Conservation (phyloP, 2,888 invertebrate genomes). For the Mythimna loreyi region DNA sequence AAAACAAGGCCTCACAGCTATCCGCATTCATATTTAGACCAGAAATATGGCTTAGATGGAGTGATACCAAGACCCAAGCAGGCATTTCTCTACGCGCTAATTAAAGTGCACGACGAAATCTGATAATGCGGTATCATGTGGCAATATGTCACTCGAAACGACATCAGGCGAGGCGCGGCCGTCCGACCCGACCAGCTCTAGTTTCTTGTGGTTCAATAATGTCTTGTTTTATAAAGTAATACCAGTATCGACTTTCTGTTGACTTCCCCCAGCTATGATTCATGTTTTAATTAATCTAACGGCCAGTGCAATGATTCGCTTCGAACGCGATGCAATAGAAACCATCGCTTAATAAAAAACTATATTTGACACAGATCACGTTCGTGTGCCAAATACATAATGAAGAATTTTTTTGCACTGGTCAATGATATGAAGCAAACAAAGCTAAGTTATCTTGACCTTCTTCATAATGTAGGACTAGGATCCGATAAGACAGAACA, state of each 20-base stretch:
- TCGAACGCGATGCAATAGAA: constrained; percentile 42
- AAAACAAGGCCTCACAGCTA: constrained; percentile 50
- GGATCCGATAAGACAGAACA: constrained; percentile 23
- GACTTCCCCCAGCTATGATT: constrained; percentile 68
- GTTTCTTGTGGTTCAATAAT: constrained; percentile 81
- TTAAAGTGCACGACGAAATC: constrained; percentile 81
- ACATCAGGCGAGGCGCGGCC: constrained; percentile 68
- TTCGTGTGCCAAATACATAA: constrained; percentile 57
- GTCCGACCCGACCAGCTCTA: constrained; percentile 69
- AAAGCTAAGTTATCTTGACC: constrained; percentile 54
- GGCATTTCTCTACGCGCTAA: constrained; percentile 81
- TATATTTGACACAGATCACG: constrained; percentile 60
- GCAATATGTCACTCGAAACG: constrained; percentile 84
- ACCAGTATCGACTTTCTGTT: constrained; percentile 73
- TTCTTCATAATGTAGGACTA: constrained; percentile 50
- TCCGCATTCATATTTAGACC: constrained; percentile 55
- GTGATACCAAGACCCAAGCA: constrained; percentile 44
- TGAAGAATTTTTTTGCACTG: constrained; percentile 50
- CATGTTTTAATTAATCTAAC: constrained; percentile 56
- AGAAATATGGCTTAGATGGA: constrained; percentile 58
- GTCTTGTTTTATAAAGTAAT: constrained; percentile 67
- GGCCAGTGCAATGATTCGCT: constrained; percentile 40
- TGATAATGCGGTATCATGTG: constrained; percentile 81
- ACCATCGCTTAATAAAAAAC: constrained; percentile 43
- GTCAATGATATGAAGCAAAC: constrained; percentile 44